Conservation (phyloP, 2,797 vertebrate genomes). For the Pseudochaenichthys georgianus region DNA sequence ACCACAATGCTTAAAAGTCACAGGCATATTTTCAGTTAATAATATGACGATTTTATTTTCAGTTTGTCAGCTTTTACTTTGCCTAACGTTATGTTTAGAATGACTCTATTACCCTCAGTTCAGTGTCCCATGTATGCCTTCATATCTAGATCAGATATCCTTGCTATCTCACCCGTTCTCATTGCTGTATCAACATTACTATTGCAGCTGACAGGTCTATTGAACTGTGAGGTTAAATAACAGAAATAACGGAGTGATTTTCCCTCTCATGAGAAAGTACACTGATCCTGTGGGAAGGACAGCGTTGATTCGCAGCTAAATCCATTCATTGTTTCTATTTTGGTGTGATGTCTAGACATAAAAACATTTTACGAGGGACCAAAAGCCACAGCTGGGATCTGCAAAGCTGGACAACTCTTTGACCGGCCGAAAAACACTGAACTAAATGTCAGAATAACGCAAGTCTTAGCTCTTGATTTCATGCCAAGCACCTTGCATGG, state of each 20-base stretch:
- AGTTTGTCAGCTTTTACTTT: slow-evolving; percentile 8
- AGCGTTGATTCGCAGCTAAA: slow-evolving; percentile 63
- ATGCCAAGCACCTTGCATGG: slow-evolving; percentile 70
- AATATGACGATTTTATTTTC: background rate
- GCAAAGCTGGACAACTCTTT: slow-evolving; percentile 51
- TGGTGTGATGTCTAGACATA: slow-evolving; percentile 78
- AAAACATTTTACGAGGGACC: slow-evolving; percentile 74
- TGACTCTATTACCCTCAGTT: background rate
- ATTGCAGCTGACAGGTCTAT: slow-evolving; percentile 45
- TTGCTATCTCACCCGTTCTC: slow-evolving; percentile 29
- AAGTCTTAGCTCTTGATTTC: slow-evolving; percentile 50
- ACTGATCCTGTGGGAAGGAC: slow-evolving; percentile 52
- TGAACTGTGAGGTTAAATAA: slow-evolving; percentile 54
- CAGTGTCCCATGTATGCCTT: slow-evolving; percentile 11
- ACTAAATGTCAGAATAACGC: slow-evolving; percentile 29
- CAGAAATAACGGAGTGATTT: slow-evolving; percentile 29
- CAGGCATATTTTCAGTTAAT: slow-evolving; percentile 5
- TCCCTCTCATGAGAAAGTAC: slow-evolving; percentile 71
- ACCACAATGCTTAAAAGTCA: background rate
- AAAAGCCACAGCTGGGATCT: slow-evolving; percentile 67
- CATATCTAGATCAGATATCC: slow-evolving; percentile 42
- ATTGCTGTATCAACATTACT: slow-evolving; percentile 40
- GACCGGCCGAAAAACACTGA: slow-evolving; percentile 31
- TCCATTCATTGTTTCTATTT: slow-evolving; percentile 75
- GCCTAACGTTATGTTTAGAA: slow-evolving; percentile 17